phyloP scores from a whole-genome alignment of 2,888 invertebrate genomes.

The Psylliodes chrysocephalus region DNA sequence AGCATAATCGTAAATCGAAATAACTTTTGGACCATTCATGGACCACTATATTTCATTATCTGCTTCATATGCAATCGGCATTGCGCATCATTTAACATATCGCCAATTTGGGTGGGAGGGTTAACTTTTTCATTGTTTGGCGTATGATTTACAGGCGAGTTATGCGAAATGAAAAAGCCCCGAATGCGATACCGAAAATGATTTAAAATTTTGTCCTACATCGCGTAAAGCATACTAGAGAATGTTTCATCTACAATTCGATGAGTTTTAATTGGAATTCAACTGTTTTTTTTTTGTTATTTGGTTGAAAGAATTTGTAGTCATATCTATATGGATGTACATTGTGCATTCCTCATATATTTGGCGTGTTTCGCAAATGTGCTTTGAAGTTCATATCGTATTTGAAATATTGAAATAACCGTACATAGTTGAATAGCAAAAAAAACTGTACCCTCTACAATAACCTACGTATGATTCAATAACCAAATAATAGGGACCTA shows the following conservation, averaged over 20 bases:
- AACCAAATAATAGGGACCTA: too few species aligned
- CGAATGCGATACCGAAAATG: constrained; percentile 30
- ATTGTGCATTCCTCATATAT: too few species aligned
- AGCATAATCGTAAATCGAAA: constrained; percentile 32
- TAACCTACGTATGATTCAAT: too few species aligned
- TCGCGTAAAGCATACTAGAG: constrained; percentile 27
- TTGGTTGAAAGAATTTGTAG: not conserved
- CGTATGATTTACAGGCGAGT: constrained; percentile 46
- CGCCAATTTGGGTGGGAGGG: constrained; percentile 46
- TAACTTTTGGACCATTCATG: constrained; percentile 41
- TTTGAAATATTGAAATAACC: too few species aligned
- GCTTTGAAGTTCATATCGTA: too few species aligned
- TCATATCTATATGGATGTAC: too few species aligned
- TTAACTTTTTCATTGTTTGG: constrained; percentile 50
- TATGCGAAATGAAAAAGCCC: constrained; percentile 38
- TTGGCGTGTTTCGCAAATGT: too few species aligned
- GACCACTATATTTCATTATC: constrained; percentile 48
- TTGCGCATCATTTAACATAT: constrained; percentile 51
- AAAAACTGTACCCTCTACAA: too few species aligned
- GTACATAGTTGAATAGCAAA: too few species aligned
- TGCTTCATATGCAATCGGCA: constrained; percentile 45
- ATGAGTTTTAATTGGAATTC: constrained; percentile 18
- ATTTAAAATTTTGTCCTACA: constrained; percentile 38
- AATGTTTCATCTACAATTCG: constrained; percentile 21
- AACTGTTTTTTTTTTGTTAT: not conserved